Percentiles rank a stretch among this genome's conserved stretches.
Conservation (phyloP, 2,888 invertebrate genomes). For the Noctuana brunneofusca region DNA sequence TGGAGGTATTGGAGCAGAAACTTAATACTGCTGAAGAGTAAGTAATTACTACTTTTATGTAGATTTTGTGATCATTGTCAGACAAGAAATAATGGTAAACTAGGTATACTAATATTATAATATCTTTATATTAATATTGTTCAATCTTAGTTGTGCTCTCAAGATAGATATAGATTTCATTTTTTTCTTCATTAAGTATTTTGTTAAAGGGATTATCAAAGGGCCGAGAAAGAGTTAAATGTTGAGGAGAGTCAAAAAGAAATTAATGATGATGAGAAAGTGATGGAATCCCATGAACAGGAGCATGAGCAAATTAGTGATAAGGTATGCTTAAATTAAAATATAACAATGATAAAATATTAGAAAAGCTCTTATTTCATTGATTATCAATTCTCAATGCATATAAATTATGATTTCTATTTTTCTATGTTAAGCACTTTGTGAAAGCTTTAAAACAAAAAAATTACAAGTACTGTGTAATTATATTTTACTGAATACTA, state of each 20-base stretch:
- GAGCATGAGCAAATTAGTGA: constrained; percentile 83
- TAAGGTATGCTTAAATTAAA: constrained; percentile 67
- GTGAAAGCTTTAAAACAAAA: no score
- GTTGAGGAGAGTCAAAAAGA: constrained; percentile 81
- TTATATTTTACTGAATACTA: no score
- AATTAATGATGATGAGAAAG: constrained; percentile 82
- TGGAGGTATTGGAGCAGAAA: constrained; percentile 76
- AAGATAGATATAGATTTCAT: no score
- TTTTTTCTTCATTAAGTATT: not conserved
- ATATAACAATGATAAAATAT: not conserved
- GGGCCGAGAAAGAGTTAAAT: constrained; percentile 75
- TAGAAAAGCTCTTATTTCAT: no score
- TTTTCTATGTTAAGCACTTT: no score
- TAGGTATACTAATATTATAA: no score
- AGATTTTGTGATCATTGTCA: not conserved
- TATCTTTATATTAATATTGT: no score
- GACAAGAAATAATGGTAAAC: no score
- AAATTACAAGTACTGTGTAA: no score
- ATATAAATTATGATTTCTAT: no score
- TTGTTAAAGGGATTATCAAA: constrained; percentile 63
- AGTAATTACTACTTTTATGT: constrained; percentile 43
- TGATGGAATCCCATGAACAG: constrained; percentile 82
- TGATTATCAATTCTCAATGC: no score
- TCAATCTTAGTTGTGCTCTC: no score
- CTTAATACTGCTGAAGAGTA: constrained; percentile 72